Evolutionary conservation across 2,888 invertebrate species (phyloP).

Genomic region (Drosophila neonasuta): DNA sequence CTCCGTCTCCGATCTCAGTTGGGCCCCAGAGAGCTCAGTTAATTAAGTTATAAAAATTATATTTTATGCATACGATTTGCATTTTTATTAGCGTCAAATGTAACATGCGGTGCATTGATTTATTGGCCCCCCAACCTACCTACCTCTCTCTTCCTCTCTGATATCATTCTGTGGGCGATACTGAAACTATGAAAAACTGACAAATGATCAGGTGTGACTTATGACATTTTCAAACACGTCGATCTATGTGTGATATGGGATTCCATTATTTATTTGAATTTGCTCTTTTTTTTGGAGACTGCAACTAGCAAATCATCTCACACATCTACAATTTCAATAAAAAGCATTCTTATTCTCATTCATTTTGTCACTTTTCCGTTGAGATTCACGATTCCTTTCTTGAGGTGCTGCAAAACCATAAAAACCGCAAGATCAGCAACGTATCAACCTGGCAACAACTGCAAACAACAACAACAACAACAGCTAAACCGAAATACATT

Average conservation of each 20-base stretch:
- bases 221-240: slow-evolving; percentile 46
- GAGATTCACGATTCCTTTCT: slow-evolving; percentile 20
- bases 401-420: slow-evolving; percentile 51
- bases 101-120: slow-evolving; percentile 68
- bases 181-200: slow-evolving; percentile 41
- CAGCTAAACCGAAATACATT: slow-evolving; percentile 19
- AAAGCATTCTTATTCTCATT: slow-evolving; percentile 20
- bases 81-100: slow-evolving; percentile 71
- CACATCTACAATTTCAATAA: slow-evolving; percentile 70
- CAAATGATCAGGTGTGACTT: slow-evolving; percentile 75
- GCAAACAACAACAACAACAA: slow-evolving; percentile 33
- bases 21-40: slow-evolving; percentile 31
- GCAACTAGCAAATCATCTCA: slow-evolving; percentile 54
- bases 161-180: slow-evolving; percentile 45
- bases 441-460: slow-evolving; percentile 71
- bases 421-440: slow-evolving; percentile 81
- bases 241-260: slow-evolving; percentile 14
- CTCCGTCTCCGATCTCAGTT: slow-evolving; percentile 11
- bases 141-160: neutral
- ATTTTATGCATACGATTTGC: slow-evolving; percentile 75
- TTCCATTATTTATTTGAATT: slow-evolving; percentile 6
- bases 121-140: slow-evolving; percentile 29
- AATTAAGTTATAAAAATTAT: slow-evolving; percentile 77
- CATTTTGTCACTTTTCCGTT: slow-evolving; percentile 29
- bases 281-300: slow-evolving; percentile 2